Base-by-base conservation (phyloP, 2,797 vertebrate genomes). In the Xyrichtys novacula region DNA sequence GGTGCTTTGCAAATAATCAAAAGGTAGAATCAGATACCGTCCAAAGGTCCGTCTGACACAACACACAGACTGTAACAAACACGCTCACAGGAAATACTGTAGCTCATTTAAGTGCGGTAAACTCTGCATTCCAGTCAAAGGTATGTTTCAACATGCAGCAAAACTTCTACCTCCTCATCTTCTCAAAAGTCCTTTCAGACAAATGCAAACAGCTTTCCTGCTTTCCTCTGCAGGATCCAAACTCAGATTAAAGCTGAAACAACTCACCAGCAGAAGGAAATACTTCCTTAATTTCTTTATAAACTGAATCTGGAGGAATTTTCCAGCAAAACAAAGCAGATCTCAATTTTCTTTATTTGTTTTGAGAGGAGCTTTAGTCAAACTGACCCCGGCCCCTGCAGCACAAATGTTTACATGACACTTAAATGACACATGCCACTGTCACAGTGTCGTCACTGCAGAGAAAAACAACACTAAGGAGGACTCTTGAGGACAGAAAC, bases 111-210 rank as follows among this genome's bases (percentile, higher is more conserved):
- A 54, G 44, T 53, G 25, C 69, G 75, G 55, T 12, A 73, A 62
- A 71, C 76, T 5, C 40, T 9, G 57, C 72, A 87, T 89, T 92
- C 85, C 86, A 69, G 25, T 15, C 9, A 66, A 85, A 85, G 80
- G 85, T 90, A 65, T 88, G 92, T 93, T 91, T 88, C 86, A 81
- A 92, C 91, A 85, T 64, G 85, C 71, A 87, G 67, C 20, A 38
- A 59, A 53, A 76, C n/a, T 50, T 74, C 69, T 3, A 67, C 39
- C 57, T 63, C 69, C 62, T 70, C 58, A 50, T 67, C 58, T 67
- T 42, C 40, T 19, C n/a, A 42, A 20, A 23, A 46, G 8, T 42
- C n/a, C 10, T 4, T 46, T 16, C 11, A 44, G 11, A 42, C 4
- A 6, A 20, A 22, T 43, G 19, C 19, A 22, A 38, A 34, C 4